phyloP scores from a whole-genome alignment of 2,888 invertebrate species.

The Drosophila borborema region DNA sequence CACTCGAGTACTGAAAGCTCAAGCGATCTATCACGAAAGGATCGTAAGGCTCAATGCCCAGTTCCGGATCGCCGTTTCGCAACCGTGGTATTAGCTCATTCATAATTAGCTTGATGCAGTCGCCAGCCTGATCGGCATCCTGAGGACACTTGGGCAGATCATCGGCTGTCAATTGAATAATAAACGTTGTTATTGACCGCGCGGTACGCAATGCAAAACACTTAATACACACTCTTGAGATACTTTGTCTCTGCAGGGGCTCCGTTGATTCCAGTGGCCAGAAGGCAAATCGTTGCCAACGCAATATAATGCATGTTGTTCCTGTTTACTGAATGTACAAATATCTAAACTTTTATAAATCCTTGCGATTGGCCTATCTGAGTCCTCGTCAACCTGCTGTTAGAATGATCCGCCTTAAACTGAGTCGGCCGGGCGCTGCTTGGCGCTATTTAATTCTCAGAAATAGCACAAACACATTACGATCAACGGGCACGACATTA shows the following conservation, averaged over 20 bases:
- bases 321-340: not conserved
- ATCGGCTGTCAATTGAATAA: not conserved
- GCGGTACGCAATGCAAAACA: slow-evolving; percentile 14
- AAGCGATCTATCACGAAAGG: slow-evolving; percentile 79
- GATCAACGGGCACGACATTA: slow-evolving; percentile 8
- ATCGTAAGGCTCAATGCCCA: slow-evolving; percentile 83
- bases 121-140: slow-evolving; percentile 86
- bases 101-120: slow-evolving; percentile 87
- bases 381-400: slow-evolving; percentile 22
- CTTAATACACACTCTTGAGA: slow-evolving; percentile 31
- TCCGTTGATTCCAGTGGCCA: slow-evolving; percentile 36
- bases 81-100: slow-evolving; percentile 85
- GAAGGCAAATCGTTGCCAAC: slow-evolving; percentile 44
- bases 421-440: slow-evolving; percentile 36
- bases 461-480: slow-evolving; percentile 40
- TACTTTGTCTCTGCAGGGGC: slow-evolving; percentile 36
- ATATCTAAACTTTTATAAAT: not conserved
- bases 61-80: slow-evolving; percentile 79
- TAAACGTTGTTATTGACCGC: not conserved
- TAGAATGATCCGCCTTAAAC: slow-evolving; percentile 48
- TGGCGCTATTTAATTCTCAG: slow-evolving; percentile 65
- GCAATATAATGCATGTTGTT: slow-evolving; percentile 42
- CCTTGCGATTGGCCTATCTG: slow-evolving; percentile 1
- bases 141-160: slow-evolving; percentile 87
- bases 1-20: slow-evolving; percentile 77